Conservation (phyloP, 2,113 vertebrate species). For the Lipotes vexillifer region DNA sequence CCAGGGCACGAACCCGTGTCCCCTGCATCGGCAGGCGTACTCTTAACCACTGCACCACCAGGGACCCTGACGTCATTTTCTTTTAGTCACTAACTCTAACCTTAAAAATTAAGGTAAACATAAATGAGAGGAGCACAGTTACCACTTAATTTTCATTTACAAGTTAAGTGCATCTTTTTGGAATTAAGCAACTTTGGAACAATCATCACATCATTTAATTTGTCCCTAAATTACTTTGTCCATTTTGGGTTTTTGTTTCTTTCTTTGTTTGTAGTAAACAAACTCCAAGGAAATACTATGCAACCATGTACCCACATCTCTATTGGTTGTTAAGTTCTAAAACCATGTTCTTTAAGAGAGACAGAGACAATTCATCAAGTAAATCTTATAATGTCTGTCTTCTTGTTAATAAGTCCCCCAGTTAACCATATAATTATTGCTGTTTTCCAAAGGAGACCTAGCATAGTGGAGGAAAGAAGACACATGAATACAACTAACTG, state of each 20-base stretch:
- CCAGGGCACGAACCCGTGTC: fast-evolving
- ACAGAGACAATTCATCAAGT: background rate
- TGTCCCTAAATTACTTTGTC: background rate
- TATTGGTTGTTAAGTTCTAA: background rate
- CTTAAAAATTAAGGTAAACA: background rate
- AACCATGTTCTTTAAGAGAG: background rate
- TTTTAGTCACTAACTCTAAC: background rate
- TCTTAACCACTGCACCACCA: too few relatives aligned
- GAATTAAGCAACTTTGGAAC: background rate
- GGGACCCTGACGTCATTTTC: background rate
- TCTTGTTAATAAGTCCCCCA: background rate
- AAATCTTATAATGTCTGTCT: background rate
- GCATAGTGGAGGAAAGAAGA: background rate
- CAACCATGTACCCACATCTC: background rate
- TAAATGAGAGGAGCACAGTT: background rate
- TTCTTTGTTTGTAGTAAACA: background rate
- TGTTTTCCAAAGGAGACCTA: background rate
- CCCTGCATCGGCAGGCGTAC: too few relatives aligned
- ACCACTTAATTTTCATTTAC: background rate
- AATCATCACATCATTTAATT: background rate
- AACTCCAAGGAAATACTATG: background rate
- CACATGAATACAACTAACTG: background rate
- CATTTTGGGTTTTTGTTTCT: background rate
- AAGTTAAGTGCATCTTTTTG: background rate
- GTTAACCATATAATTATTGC: background rate